Evolutionary conservation across 2,113 vertebrate species (phyloP).

Genomic region (Poeciliopsis occidentalis): DNA sequence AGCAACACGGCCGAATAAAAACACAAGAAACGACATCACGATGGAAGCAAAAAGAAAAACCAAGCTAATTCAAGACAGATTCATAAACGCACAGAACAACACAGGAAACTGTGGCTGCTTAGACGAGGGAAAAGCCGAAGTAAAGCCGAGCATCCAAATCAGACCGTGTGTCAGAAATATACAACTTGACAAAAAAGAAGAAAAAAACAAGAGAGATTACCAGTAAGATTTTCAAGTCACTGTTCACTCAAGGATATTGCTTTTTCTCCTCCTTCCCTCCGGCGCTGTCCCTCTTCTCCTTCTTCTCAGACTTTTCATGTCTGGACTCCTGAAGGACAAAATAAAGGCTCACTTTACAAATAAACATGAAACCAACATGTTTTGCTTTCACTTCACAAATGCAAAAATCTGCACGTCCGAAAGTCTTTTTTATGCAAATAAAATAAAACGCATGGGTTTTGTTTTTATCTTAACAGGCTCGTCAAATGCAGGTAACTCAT

Average conservation of each 20-base stretch:
- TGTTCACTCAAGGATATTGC: slow-evolving; percentile 94
- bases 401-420: too few species aligned
- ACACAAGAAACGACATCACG: background rate
- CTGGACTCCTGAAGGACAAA: slow-evolving; percentile 87
- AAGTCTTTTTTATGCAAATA: too few species aligned
- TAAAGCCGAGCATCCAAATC: background rate
- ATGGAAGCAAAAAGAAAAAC: background rate
- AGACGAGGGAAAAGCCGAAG: background rate
- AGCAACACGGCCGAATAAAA: slow-evolving; percentile 1
- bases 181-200: background rate
- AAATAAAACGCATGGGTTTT: too few species aligned
- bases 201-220: too few species aligned
- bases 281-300: slow-evolving; percentile 91
- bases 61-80: background rate
- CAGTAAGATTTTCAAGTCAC: background rate
- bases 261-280: slow-evolving; percentile 98
- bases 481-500: too few species aligned
- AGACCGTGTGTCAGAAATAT: background rate
- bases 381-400: too few species aligned
- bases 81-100: too few species aligned
- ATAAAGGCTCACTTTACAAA: too few species aligned
- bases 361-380: too few species aligned
- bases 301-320: slow-evolving; percentile 97
- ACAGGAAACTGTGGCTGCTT: background rate
- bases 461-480: too few species aligned